Percentiles rank a stretch among this genome's conserved stretches.
phyloP scores from a whole-genome alignment of 2,113 vertebrate genomes.

The Seriola dumerili region DNA sequence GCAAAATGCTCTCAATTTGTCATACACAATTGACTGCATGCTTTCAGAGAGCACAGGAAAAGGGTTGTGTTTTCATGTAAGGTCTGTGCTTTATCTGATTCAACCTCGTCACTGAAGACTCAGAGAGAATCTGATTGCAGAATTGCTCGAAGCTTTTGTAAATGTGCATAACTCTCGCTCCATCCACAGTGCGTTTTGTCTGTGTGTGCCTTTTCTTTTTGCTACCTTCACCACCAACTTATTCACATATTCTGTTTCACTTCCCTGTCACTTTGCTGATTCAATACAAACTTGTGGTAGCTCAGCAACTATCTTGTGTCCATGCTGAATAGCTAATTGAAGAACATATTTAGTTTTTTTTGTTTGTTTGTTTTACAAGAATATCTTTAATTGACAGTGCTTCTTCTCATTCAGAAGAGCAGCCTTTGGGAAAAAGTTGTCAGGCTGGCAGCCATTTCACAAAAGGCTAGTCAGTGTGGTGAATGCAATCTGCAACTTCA shows the following conservation, averaged over 20 bases:
- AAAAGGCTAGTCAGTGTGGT: conserved; percentile 17
- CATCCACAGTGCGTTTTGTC: conserved; percentile 20
- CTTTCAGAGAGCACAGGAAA: conserved; percentile 48
- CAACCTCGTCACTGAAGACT: conserved; percentile 36
- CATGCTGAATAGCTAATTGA: conserved; percentile 38
- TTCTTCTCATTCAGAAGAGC: conserved; percentile 42
- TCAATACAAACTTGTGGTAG: conserved; percentile 44
- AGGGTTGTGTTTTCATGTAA: conserved; percentile 49
- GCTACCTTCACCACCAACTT: conserved; percentile 13
- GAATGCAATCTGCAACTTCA: conserved; percentile 29
- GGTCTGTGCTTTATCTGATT: conserved; percentile 63
- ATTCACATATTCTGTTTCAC: conserved; percentile 46
- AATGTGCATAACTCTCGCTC: conserved; percentile 36
- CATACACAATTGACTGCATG: conserved; percentile 64
- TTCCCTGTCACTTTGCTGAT: conserved; percentile 33
- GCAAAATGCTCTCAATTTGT: conserved; percentile 74
- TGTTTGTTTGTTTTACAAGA: conserved; percentile 17
- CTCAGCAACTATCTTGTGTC: conserved; percentile 26
- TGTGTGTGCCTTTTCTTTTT: conserved; percentile 36
- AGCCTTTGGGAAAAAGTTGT: conserved; percentile 41
- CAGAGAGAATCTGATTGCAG: conserved; percentile 41
- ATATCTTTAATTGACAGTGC: conserved; percentile 53
- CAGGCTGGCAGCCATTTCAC: conserved; percentile 3
- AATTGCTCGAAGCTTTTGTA: conserved; percentile 49
- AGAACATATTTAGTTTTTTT: neutral